phyloP scores from a whole-genome alignment of 2,113 vertebrate species.

The Cephalopterus ornatus region DNA sequence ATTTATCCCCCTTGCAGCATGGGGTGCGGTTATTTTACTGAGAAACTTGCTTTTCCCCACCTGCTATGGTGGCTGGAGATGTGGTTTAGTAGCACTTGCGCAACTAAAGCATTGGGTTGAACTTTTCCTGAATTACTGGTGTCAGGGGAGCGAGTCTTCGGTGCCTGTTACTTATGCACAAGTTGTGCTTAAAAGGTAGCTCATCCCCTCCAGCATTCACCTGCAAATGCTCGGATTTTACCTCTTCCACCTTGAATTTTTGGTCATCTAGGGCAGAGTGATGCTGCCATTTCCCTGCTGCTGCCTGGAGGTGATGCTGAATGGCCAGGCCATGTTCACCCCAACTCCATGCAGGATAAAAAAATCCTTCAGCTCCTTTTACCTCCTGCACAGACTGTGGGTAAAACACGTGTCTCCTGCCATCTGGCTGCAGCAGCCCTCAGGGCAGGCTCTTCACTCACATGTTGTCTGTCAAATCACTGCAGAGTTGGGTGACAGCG shows the following conservation, averaged over 20 bases:
- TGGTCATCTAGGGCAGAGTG: fast-evolving
- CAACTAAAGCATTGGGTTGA: not conserved
- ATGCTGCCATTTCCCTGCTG: not conserved
- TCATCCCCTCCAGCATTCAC: not conserved
- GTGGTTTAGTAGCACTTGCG: not conserved
- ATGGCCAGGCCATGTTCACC: fast-evolving
- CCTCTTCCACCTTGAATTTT: not conserved
- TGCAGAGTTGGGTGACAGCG: not conserved
- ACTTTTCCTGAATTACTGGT: not conserved
- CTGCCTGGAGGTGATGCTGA: not conserved
- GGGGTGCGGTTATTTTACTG: not conserved
- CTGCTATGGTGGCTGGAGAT: not conserved
- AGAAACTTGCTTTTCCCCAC: not conserved
- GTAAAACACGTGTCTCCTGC: not conserved
- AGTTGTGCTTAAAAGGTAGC: not conserved
- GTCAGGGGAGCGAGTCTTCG: not conserved
- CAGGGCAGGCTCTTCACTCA: not conserved
- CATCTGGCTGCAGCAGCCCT: not conserved
- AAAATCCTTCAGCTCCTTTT: not conserved
- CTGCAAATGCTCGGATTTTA: not conserved
- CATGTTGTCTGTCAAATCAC: not conserved
- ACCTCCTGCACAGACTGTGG: not conserved
- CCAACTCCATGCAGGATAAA: not conserved
- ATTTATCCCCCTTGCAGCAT: not conserved
- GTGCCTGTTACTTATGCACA: not conserved